Base-by-base conservation (phyloP, 1,140 invertebrate genomes). In the Druon quercuslanigerum region DNA sequence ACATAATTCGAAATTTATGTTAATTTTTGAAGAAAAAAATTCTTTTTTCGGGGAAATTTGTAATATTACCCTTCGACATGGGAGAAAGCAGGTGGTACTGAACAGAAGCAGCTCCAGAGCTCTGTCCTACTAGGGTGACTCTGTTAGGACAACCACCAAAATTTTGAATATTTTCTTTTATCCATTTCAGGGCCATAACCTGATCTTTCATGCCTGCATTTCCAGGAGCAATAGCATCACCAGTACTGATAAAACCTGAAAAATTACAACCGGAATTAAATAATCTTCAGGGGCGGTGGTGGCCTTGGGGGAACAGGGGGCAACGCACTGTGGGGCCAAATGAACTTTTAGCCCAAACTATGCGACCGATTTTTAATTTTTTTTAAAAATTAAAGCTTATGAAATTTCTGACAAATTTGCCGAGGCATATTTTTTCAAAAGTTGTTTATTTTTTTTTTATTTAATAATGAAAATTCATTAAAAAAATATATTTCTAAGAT, bases 121-220 rank as follows among this genome's bases (percentile, higher is more conserved):
- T 93, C 78, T 95, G 94, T 14, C 96, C 96, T 81, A 96, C 95
- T n/a, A 97, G 87, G 0, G 96, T 97, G 0, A 97, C 93, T 80
- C 93, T 92, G 3, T 94, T 85, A 0, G 94, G 93, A 88, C 96
- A 93, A 0, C 96, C 96, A 20, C 95, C 95, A 85, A 97, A 97
- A 57, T 92, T 90, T 83, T 90, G 76, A 51, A 94, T 93, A 74
- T 94, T 94, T 33, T 92, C 85, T 79, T 92, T 86, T 6, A 94
- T 87, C 93, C 93, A 94, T 79, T 87, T 91, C 40, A 94, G 79
- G 14, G 92, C 93, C 76, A 93, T 88, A 12, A 92, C 88, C 80
- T 93, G 92, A 81, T 94, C 93, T 80, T 94, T 94, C 14, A 94
- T 79, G 3, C 93, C 93, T 46, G 88, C 92, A 76, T 94, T 94